phyloP scores from a whole-genome alignment of 2,113 vertebrate species.

The Butorides virescens region DNA sequence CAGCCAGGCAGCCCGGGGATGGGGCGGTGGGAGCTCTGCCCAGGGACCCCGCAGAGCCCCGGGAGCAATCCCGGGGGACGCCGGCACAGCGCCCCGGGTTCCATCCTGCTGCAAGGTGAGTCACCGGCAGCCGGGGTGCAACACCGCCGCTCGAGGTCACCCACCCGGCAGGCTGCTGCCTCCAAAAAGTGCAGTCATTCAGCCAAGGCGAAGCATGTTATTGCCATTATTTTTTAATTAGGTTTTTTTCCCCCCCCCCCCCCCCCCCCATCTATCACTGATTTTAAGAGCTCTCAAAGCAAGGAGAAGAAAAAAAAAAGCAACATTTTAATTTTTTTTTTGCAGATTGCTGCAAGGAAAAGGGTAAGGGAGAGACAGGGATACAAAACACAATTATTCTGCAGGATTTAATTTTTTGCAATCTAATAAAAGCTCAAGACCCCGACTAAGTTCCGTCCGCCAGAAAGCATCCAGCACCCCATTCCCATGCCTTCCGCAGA shows the following conservation, averaged over 20 bases:
- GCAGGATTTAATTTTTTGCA: slow-evolving; percentile 41
- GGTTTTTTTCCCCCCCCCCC: too few species aligned
- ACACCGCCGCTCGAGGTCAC: slow-evolving; percentile 21
- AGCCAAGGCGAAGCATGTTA: not conserved
- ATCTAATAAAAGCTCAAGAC: slow-evolving; percentile 23
- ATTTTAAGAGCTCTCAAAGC: slow-evolving; percentile 23
- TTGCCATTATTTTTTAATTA: slow-evolving; percentile 33
- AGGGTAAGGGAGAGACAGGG: not conserved
- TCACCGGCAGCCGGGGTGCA: not conserved
- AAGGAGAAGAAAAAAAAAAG: not conserved
- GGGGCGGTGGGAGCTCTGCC: rapidly evolving
- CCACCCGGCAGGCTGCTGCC: not conserved
- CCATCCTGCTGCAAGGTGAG: slow-evolving; percentile 58
- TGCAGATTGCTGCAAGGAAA: not conserved
- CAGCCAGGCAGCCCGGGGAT: not conserved
- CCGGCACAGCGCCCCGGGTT: not conserved
- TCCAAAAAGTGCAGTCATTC: not conserved
- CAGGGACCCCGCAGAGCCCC: not conserved
- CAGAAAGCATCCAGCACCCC: slow-evolving; percentile 5
- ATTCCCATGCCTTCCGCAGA: not conserved
- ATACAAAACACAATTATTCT: slow-evolving; percentile 10
- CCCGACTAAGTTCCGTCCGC: not conserved
- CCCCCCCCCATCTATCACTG: not conserved
- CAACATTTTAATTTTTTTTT: not conserved
- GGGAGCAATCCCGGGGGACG: too few species aligned